Evolutionary conservation across 2,888 invertebrate genomes (phyloP).

Genomic region (Dione vanillae): DNA sequence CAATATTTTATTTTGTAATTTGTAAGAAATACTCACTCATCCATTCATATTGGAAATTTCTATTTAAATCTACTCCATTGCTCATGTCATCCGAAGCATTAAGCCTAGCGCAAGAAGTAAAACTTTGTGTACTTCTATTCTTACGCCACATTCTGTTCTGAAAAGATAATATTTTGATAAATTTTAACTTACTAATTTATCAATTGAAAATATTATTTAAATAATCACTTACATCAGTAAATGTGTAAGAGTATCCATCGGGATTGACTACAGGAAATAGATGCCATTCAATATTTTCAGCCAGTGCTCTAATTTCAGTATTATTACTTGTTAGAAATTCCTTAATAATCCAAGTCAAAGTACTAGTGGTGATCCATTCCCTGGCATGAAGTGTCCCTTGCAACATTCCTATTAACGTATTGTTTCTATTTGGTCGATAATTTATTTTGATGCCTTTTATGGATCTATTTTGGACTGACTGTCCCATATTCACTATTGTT

Average conservation of each 20-base stretch:
- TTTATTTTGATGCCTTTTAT: slow-evolving; percentile 83
- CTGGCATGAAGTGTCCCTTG: slow-evolving; percentile 86
- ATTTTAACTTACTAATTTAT: too few species aligned
- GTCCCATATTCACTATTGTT: slow-evolving; percentile 81
- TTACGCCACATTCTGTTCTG: slow-evolving; percentile 90
- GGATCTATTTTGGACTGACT: slow-evolving; percentile 84
- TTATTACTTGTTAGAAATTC: slow-evolving; percentile 87
- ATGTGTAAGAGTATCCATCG: slow-evolving; percentile 87
- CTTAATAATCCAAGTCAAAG: slow-evolving; percentile 88
- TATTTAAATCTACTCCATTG: slow-evolving; percentile 72
- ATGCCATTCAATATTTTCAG: slow-evolving; percentile 89
- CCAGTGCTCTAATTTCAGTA: slow-evolving; percentile 80
- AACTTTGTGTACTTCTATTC: slow-evolving; percentile 69
- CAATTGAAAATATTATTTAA: too few species aligned
- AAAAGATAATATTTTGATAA: slow-evolving; percentile 57
- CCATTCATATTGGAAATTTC: slow-evolving; percentile 72
- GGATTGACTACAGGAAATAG: slow-evolving; percentile 89
- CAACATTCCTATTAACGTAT: slow-evolving; percentile 79
- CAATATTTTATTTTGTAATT: neutral
- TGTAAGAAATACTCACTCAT: slow-evolving; percentile 59
- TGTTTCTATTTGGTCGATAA: slow-evolving; percentile 66
- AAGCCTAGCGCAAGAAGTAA: slow-evolving; percentile 52
- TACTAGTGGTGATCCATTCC: slow-evolving; percentile 90
- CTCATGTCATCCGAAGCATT: slow-evolving; percentile 64
- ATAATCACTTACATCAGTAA: slow-evolving; percentile 48